Evolutionary conservation across 2,797 vertebrate species (phyloP).

Genomic region (Adrianichthys oophorus): DNA sequence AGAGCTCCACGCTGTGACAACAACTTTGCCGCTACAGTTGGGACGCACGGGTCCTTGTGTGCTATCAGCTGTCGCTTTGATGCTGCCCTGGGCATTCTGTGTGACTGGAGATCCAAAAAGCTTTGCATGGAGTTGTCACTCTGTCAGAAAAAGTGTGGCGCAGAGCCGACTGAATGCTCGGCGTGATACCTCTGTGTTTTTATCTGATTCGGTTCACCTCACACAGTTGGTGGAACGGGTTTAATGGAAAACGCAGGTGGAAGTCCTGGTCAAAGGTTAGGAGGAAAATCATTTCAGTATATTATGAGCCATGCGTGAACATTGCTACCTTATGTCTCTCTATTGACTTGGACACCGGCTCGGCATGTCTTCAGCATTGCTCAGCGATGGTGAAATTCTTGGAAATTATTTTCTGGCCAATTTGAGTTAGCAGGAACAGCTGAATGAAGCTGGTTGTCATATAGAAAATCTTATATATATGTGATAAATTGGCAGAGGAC

Average conservation of each 20-base stretch:
- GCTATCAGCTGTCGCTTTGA: slow-evolving; percentile 66
- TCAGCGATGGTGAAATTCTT: slow-evolving; percentile 5
- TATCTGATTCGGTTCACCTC: slow-evolving; percentile 59
- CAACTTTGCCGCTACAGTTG: slow-evolving; percentile 44
- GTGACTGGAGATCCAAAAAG: slow-evolving; percentile 38
- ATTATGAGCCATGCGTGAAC: slow-evolving; percentile 28
- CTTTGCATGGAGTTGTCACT: slow-evolving; percentile 61
- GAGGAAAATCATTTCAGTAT: slow-evolving; percentile 13
- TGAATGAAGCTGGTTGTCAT: neutral
- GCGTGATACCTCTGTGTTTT: slow-evolving; percentile 37
- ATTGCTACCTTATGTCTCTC: slow-evolving; percentile 7
- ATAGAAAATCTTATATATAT: neutral
- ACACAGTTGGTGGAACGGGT: slow-evolving; percentile 35
- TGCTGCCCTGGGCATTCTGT: slow-evolving; percentile 28
- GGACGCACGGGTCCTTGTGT: slow-evolving; percentile 31
- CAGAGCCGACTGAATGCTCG: slow-evolving; percentile 29
- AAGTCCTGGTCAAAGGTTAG: slow-evolving; percentile 41
- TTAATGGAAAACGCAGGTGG: slow-evolving; percentile 24
- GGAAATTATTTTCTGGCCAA: slow-evolving; percentile 6
- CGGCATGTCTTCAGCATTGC: neutral
- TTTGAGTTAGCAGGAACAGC: slow-evolving; percentile 5
- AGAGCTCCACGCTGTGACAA: slow-evolving; percentile 39
- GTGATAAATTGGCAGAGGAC: slow-evolving; percentile 1
- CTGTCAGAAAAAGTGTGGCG: slow-evolving; percentile 60
- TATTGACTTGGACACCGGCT: slow-evolving; percentile 5